Evolutionary conservation across 2,797 vertebrate species (phyloP).

Genomic region (Momotus momota): DNA sequence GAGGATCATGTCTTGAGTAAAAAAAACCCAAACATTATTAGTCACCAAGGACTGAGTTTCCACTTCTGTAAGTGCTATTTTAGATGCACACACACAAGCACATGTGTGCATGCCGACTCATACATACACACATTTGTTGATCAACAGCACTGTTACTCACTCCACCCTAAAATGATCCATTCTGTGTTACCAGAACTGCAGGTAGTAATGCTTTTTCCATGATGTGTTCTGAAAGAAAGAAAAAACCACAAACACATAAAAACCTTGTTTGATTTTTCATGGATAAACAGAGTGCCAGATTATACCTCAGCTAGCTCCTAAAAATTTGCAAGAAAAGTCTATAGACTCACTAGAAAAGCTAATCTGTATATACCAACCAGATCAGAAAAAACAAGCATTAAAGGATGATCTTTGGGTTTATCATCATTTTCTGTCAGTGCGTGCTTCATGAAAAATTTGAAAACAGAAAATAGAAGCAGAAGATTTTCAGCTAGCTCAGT

Average conservation of each 20-base stretch:
- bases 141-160: background rate
- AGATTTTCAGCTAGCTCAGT: background rate
- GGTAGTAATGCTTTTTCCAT: background rate
- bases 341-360: background rate
- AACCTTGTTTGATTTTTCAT: background rate
- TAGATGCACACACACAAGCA: background rate
- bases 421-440: background rate
- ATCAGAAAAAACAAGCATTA: accelerated
- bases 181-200: background rate
- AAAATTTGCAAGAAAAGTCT: background rate
- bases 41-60: background rate
- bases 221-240: background rate
- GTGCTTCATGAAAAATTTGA: background rate
- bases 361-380: background rate
- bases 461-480: background rate
- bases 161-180: background rate
- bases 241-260: accelerated
- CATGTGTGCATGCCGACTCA: background rate
- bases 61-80: background rate
- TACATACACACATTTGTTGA: background rate
- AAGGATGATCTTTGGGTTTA: background rate
- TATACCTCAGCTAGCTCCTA: background rate
- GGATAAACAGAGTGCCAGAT: background rate
- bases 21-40: background rate
- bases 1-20: background rate